A percentile compares a stretch with the other conserved stretches of the same genome.
Evolutionary conservation across 2,888 invertebrate species (phyloP).

Genomic region (Eugnorisma glareosa): DNA sequence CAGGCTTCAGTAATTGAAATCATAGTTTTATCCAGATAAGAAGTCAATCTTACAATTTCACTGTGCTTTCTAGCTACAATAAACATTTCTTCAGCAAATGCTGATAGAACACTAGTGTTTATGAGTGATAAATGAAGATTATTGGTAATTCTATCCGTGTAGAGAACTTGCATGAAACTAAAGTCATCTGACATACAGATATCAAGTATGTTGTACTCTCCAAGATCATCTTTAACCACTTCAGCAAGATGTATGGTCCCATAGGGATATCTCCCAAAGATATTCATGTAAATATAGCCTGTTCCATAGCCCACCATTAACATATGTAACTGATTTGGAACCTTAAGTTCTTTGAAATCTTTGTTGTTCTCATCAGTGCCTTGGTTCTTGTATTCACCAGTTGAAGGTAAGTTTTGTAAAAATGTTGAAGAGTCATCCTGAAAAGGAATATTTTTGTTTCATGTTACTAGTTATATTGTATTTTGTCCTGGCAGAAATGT

Average conservation of each 20-base stretch:
- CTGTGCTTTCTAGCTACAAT: conserved; percentile 94
- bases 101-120: conserved; percentile 91
- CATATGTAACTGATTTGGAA: conserved; percentile 92
- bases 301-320: conserved; percentile 94
- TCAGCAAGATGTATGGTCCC: conserved; percentile 92
- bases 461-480: not conserved
- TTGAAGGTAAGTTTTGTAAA: conserved; percentile 90
- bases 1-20: conserved; percentile 96
- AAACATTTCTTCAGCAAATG: conserved; percentile 93
- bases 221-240: conserved; percentile 89
- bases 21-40: conserved; percentile 94
- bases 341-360: conserved; percentile 91
- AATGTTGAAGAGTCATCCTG: conserved; percentile 90
- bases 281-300: conserved; percentile 93
- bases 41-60: conserved; percentile 93
- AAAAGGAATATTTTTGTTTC: conserved; percentile 42
- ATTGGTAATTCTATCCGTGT: conserved; percentile 88
- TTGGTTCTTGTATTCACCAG: conserved; percentile 88
- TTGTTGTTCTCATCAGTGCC: conserved; percentile 89
- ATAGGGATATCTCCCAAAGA: conserved; percentile 96
- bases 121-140: conserved; percentile 87
- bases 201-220: conserved; percentile 91
- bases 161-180: conserved; percentile 92
- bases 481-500: not conserved
- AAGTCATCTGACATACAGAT: conserved; percentile 93